phyloP scores from a whole-genome alignment of 2,113 vertebrate species.

The Bagarius yarrelli region DNA sequence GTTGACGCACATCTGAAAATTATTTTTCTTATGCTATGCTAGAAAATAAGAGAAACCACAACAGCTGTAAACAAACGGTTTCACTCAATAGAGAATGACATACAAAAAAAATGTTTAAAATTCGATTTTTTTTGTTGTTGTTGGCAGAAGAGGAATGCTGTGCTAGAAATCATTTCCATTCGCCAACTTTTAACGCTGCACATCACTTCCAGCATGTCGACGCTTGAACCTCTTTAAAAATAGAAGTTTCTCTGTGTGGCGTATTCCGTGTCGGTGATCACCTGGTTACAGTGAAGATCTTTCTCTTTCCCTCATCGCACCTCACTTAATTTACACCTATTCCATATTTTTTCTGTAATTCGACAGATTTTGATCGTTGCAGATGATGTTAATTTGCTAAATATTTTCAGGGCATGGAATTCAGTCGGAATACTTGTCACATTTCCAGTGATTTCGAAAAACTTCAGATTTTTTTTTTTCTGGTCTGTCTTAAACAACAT shows the following conservation, averaged over 20 bases:
- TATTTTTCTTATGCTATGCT: no score
- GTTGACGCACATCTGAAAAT: no score
- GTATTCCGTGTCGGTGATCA: background rate
- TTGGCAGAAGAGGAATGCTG: background rate
- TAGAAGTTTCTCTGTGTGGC: background rate
- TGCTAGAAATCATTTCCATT: background rate
- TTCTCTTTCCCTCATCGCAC: background rate
- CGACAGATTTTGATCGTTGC: background rate
- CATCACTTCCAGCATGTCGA: background rate
- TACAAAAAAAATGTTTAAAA: background rate
- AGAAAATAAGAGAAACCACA: no score
- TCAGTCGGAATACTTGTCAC: background rate
- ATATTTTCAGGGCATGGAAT: background rate
- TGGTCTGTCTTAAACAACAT: background rate
- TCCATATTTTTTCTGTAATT: background rate
- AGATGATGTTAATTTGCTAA: background rate
- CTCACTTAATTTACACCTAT: background rate
- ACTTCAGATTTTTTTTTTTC: no score
- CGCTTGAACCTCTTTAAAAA: background rate
- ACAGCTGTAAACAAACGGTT: no score
- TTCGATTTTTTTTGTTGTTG: background rate
- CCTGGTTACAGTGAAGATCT: background rate
- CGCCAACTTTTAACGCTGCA: background rate
- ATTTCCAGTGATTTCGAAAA: no score
- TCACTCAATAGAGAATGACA: no score